Percentiles rank a stretch among this genome's conserved stretches.
Evolutionary conservation across 1,140 invertebrate genomes (phyloP).

Genomic region (Dinoponera quadriceps): DNA sequence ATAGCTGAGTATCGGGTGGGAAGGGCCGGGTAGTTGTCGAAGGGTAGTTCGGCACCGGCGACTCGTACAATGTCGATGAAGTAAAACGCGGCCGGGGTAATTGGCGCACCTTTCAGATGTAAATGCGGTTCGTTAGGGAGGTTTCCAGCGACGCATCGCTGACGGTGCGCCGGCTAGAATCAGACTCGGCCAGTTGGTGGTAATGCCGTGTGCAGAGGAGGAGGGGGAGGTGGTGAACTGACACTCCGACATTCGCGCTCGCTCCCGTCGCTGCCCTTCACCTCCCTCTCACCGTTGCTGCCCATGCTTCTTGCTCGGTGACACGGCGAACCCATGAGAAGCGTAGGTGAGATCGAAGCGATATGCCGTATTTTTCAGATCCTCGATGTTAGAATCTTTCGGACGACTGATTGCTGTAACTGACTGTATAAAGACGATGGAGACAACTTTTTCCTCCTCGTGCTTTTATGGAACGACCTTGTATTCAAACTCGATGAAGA

Average conservation of each 20-base stretch:
- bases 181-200: constrained; percentile 61
- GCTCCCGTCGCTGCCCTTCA: not conserved
- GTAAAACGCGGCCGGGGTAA: constrained; percentile 79
- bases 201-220: constrained; percentile 37
- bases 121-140: constrained; percentile 82
- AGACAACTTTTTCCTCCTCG: too few species aligned
- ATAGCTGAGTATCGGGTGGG: constrained; percentile 57
- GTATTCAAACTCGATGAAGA: too few species aligned
- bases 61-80: constrained; percentile 74
- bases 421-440: too few species aligned
- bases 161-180: constrained; percentile 58
- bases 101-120: constrained; percentile 82
- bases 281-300: constrained; percentile 24
- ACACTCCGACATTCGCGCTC: not conserved
- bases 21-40: constrained; percentile 19
- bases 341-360: too few species aligned
- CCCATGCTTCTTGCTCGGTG: constrained; percentile 45
- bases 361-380: too few species aligned
- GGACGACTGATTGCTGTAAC: too few species aligned
- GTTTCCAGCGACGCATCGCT: constrained; percentile 71
- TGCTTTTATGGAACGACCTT: too few species aligned
- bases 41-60: constrained; percentile 28
- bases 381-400: too few species aligned
- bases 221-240: constrained; percentile 19
- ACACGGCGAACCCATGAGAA: constrained; percentile 6